Evolutionary conservation across 2,113 vertebrate species (phyloP), one percentile per base, ranked within the genome.

Genomic region (Polyodon spathula): DNA sequence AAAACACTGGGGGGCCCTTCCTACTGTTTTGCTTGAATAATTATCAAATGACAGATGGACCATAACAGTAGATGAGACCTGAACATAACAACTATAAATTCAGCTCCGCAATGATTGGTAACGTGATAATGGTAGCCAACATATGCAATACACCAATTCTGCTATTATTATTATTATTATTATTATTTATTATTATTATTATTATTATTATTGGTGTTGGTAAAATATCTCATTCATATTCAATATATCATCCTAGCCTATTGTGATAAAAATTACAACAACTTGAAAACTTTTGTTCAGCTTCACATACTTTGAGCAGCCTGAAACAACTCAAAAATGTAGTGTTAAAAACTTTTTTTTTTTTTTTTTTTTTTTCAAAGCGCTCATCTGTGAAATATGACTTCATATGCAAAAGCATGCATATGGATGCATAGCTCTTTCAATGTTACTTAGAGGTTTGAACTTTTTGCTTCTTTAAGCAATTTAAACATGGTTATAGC

Each of bases 401-500:
- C 60, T 40, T 43, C 37, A 10, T 6, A 15, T 48, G 6, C 27
- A 40, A 7, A 11, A 51, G 17, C 12, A 52, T 60, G 58, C 58
- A 51, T 51, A 53, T 27, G 38, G 37, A 42, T 40, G 39, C 14
- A 3, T 50, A 52, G 4, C 42, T 6, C 9, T 42, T 27, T 53
- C 14, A 61, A 61, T 61, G 48, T 39, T 53, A 53, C 44, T 58
- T n/a, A 41, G n/a, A 41, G 15, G n/a, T 16, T 11, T 53, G 12
- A 52, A 37, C 39, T 16, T 40, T 61, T 3, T 41, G 50, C 58
- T 50, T 60, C 37, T 62, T 54, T 54, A 42, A 40, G 54, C 54
- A 51, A 61, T 27, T 40, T 8, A 54, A 11, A 46, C 51, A 12
- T 5, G 37, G 5, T 16, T 15, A 14, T 37, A 46, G 9, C 8